Conservation (phyloP, 2,797 vertebrate species). For the Antennarius maculatus region DNA sequence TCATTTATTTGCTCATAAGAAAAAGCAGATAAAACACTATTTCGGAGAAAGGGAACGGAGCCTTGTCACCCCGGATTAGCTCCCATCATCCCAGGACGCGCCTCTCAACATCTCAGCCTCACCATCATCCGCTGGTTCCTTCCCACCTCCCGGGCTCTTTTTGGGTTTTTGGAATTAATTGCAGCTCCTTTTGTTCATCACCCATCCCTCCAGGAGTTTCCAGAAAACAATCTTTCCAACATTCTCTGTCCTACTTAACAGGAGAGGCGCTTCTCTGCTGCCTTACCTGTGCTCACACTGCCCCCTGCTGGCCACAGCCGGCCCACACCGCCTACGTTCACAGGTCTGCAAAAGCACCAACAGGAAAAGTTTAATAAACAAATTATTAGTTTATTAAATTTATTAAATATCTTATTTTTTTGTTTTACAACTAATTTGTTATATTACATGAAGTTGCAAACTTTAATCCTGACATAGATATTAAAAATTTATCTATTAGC, state of each 20-base stretch:
- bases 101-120: slow-evolving; percentile 13
- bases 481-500: too few species aligned
- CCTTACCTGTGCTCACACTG: slow-evolving; percentile 22
- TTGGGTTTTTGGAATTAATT: slow-evolving; percentile 15
- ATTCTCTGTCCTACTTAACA: slow-evolving; percentile 38
- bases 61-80: slow-evolving; percentile 23
- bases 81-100: background rate
- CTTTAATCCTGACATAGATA: too few species aligned
- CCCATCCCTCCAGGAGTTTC: slow-evolving; percentile 9
- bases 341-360: background rate
- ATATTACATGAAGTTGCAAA: too few species aligned
- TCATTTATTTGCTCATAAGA: background rate
- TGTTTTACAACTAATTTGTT: too few species aligned
- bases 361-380: background rate
- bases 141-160: background rate
- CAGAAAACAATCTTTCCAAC: slow-evolving; percentile 38
- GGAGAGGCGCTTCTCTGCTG: background rate
- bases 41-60: slow-evolving; percentile 3
- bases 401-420: too few species aligned
- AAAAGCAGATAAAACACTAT: slow-evolving; percentile 20
- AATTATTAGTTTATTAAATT: background rate
- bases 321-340: background rate
- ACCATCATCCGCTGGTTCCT: background rate
- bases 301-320: slow-evolving; percentile 37
- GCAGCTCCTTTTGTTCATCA: slow-evolving; percentile 28